Base-by-base conservation (phyloP, 2,888 invertebrate genomes). In the Bhutanitis thaidina region DNA sequence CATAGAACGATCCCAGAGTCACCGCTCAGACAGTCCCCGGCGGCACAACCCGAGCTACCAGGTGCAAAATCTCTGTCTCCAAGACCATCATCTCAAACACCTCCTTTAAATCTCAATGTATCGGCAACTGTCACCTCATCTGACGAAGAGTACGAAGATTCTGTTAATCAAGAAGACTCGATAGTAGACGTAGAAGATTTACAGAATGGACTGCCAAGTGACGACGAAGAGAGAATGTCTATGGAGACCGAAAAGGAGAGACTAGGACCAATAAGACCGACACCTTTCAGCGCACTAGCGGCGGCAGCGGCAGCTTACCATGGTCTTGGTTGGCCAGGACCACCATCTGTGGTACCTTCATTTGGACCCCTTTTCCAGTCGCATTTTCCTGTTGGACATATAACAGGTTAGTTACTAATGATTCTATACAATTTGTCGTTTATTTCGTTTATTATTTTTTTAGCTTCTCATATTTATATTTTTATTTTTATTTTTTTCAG, bases 101-200 rank as follows among this genome's bases (percentile, higher is more conserved):
- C 90, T 9, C 90, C 91, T 13, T 71, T 91, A 10, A 86, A 88
- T 44, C 70, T 89, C 7, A 90, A 87, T 43, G 84, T 78, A n/a
- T 85, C 90, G 3, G 87, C 90, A 15, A 80, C 82, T 3, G 75
- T 85, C 0, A 88, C 90, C 1, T 88, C 89, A 25, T 92, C 92
- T 2, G 91, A 92, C 44, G 93, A 93, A 45, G 92, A 92, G 51
- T 92, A 92, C 54, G 92, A 92, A 67, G 93, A 95, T 67, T 93
- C 93, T 5, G 94, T 94, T 51, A 92, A 93, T 54, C 93, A 91
- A 45, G 91, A 90, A 58, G 92, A 92, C 60, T 93, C 93, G 41
- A 91, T 93, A 67, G 95, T 95, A 10, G 95, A 96, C 71, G 95
- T 95, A 10, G 95, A 95, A 74, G 95, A 95, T 67, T 82, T 95